These are phyloP conservation scores for Lissocephala sabroskyi DNA, from an alignment of 2,888 invertebrate species.

Conservation along the genomic window DNA sequence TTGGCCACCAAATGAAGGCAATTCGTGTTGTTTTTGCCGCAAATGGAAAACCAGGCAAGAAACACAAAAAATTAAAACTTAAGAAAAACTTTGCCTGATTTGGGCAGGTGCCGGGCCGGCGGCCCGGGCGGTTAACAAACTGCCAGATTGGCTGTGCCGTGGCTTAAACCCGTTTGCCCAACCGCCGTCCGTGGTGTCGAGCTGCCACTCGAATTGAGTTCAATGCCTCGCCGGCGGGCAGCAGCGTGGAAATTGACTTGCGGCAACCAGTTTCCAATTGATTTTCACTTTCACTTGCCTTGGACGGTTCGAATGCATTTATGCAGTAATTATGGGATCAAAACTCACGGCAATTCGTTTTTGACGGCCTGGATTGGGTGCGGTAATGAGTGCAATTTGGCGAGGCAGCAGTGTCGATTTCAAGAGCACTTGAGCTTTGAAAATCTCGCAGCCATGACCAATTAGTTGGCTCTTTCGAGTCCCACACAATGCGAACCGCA, in stretches of 20 bases:
- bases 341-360: constrained; percentile 47
- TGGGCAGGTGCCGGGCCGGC: constrained; percentile 25
- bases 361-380: not conserved
- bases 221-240: constrained; percentile 38
- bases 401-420: too few relatives aligned
- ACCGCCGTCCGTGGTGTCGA: not conserved
- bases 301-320: constrained; percentile 6
- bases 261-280: constrained; percentile 27
- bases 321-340: constrained; percentile 32
- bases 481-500: too few relatives aligned
- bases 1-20: constrained; percentile 31
- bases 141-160: constrained; percentile 4
- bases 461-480: too few relatives aligned
- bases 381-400: constrained; percentile 7
- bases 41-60: not conserved
- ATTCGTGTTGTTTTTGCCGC: constrained; percentile 6
- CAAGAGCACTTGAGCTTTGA: too few relatives aligned
- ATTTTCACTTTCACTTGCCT: constrained; percentile 53
- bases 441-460: too few relatives aligned
- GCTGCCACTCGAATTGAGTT: constrained; percentile 29
- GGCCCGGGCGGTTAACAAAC: not conserved
- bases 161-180: not conserved
- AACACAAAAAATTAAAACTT: constrained; percentile 9
- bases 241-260: constrained; percentile 10
- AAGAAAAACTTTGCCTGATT: constrained; percentile 22